phyloP scores from a whole-genome alignment of 2,113 vertebrate species.

The Pseudopipra pipra region DNA sequence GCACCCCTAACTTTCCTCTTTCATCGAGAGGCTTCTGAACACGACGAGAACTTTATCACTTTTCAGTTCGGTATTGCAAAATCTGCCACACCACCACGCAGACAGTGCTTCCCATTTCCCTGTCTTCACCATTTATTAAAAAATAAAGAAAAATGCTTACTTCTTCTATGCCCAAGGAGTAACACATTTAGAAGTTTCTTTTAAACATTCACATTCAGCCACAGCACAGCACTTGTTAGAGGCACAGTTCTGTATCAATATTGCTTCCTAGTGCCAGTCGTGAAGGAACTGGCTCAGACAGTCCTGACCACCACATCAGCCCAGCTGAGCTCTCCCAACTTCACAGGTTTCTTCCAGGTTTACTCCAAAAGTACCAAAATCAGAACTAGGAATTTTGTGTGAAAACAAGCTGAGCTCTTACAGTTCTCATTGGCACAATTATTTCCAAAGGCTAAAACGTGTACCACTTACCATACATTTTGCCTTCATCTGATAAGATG shows the following conservation, averaged over 20 bases:
- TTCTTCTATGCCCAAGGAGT: neutral
- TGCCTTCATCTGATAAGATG: slow-evolving; percentile 98
- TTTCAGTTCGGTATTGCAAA: neutral
- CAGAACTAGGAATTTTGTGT: neutral
- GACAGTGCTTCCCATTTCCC: neutral
- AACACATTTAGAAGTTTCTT: neutral
- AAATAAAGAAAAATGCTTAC: neutral
- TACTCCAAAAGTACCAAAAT: neutral
- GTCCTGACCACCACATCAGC: neutral
- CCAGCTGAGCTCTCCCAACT: neutral
- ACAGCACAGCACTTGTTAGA: neutral
- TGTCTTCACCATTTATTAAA: neutral
- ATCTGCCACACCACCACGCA: fast-evolving
- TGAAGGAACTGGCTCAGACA: neutral
- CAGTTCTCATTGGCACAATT: neutral
- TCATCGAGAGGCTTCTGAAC: neutral
- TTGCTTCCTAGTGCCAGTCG: neutral
- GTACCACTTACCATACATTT: slow-evolving; percentile 98
- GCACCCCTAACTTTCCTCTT: neutral
- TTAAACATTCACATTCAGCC: neutral
- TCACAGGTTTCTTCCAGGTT: neutral
- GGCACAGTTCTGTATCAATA: neutral
- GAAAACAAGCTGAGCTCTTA: neutral
- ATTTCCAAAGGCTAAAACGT: slow-evolving; percentile 23
- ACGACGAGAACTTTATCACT: neutral